Evolutionary conservation across 2,888 invertebrate species (phyloP), one percentile per base, ranked within the genome.

Genomic region (Camponotus fellah): DNA sequence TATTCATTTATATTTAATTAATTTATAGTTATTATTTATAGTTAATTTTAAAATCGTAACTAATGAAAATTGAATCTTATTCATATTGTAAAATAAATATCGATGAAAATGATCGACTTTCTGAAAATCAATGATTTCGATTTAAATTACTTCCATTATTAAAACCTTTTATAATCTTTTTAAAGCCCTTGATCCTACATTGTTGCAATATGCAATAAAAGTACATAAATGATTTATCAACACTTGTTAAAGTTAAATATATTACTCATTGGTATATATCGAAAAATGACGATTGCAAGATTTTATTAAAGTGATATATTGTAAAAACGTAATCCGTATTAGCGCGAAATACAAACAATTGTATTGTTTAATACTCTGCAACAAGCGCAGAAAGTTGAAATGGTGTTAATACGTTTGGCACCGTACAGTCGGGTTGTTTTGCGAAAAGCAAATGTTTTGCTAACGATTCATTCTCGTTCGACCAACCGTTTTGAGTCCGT

Each of bases 381-480:
- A 43, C 58, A 43, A 71, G 43, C 12, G 34, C 4, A 26, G n/a
- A 58, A 69, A 71, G 53, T 77, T 56, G 26, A 21, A 71, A 58
- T 21, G 17, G 40, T 12, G 53, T 58, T 79, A 79, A 79, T 79
- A 69, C 17, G 10, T 58, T 69, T 79, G 69, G 10, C 21, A 21
- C 12, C 17, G 21, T 58, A 43, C 69, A 69, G 9, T 40, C n/a
- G 58, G 43, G 17, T 71, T 58, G 32, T 79, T 79, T 71, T 43
- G 17, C 21, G 43, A 71, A 79, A 43, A 46, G 43, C 43, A 79
- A 79, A 79, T 79, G 43, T 79, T 79, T 79, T 71, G 34, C 40
- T 79, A 71, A 58, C 21, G 71, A 60, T 71, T 69, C 56, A 10
- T 40, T 77, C 10, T 10, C 10, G 40, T 21, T 58, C 34, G 21